These are phyloP conservation scores for Drosophila kikkawai DNA, from an alignment of 1,140 invertebrate species.

Conservation along the genomic window DNA sequence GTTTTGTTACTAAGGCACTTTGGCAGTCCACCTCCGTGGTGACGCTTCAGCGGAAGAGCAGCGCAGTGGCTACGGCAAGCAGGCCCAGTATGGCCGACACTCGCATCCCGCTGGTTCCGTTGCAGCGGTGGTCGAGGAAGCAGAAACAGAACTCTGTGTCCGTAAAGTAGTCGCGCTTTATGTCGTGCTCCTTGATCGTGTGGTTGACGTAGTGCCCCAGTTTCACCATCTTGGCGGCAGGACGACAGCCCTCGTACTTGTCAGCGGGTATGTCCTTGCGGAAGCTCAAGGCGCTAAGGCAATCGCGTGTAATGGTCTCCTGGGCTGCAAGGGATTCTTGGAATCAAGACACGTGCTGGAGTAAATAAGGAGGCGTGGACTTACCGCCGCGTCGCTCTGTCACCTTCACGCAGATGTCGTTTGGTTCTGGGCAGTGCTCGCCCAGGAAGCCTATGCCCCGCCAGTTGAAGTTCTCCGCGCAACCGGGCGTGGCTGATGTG, in stretches of 20 bases:
- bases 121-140: constrained; percentile 95
- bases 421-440: constrained; percentile 92
- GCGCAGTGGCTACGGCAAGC: constrained; percentile 8
- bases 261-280: constrained; percentile 96
- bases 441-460: constrained; percentile 87
- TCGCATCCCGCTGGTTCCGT: constrained; percentile 85
- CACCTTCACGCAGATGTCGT: constrained; percentile 96
- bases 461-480: constrained; percentile 94
- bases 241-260: constrained; percentile 94
- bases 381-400: constrained; percentile 94
- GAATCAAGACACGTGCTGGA: not conserved
- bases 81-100: constrained; percentile 16
- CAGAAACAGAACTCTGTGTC: constrained; percentile 96
- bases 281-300: constrained; percentile 91
- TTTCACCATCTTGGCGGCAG: constrained; percentile 91
- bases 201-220: constrained; percentile 95
- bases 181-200: constrained; percentile 93
- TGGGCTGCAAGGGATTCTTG: constrained; percentile 87
- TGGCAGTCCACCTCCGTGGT: not conserved
- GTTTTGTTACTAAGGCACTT: constrained; percentile 61
- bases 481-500: constrained; percentile 95
- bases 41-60: constrained; percentile 26
- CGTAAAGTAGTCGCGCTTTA: constrained; percentile 93
- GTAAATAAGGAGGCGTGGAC: not conserved
- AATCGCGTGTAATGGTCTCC: constrained; percentile 93